Conservation (phyloP, 1,140 invertebrate genomes). For the Periplaneta americana region DNA sequence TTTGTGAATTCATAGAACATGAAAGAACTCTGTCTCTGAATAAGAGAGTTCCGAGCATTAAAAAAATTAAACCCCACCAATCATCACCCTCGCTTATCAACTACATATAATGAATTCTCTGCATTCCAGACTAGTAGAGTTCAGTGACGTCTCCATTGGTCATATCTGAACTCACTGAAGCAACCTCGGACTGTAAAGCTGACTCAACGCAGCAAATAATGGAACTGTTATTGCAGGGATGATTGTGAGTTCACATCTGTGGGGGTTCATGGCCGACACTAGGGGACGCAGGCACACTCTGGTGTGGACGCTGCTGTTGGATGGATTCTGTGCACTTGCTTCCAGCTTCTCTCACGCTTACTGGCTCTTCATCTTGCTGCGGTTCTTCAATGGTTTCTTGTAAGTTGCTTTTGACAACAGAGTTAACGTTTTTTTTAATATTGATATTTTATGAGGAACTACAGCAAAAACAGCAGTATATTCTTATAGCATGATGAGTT, state of each 20-base stretch:
- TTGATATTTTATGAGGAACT: no score
- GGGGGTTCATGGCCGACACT: constrained; percentile 80
- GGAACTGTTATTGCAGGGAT: constrained; percentile 61
- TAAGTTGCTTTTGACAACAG: no score
- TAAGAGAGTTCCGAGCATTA: no score
- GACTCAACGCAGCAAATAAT: neutral
- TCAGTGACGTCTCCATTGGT: no score
- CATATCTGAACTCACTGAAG: no score
- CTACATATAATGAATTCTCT: neutral
- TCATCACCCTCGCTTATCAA: neutral
- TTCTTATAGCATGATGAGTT: no score
- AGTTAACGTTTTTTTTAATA: no score
- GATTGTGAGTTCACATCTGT: constrained; percentile 84
- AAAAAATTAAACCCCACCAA: no score
- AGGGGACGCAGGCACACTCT: constrained; percentile 72
- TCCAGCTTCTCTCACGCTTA: constrained; percentile 73
- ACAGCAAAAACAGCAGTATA: no score
- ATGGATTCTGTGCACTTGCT: constrained; percentile 64
- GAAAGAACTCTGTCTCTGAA: no score
- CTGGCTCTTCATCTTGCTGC: constrained; percentile 65
- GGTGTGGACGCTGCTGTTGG: constrained; percentile 67
- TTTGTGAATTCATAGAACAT: no score
- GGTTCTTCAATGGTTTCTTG: constrained; percentile 82
- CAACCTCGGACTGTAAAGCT: neutral
- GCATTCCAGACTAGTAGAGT: no score